Percentiles rank a stretch among this genome's conserved stretches.
Evolutionary conservation across 2,113 vertebrate species (phyloP).

Genomic region (Mesocricetus auratus): DNA sequence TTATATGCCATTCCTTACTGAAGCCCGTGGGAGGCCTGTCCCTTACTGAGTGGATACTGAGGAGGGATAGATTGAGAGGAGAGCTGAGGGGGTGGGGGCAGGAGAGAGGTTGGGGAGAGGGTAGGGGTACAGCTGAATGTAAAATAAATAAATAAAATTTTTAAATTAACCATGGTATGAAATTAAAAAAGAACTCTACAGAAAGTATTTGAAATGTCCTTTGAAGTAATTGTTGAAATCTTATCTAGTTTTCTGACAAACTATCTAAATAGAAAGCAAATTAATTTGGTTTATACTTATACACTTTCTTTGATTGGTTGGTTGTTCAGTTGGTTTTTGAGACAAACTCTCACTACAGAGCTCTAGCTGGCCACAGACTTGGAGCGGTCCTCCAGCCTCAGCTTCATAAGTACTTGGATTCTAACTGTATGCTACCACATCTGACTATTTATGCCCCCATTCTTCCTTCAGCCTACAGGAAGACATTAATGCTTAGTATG

Average conservation of each 20-base stretch:
- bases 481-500: background rate
- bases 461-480: background rate
- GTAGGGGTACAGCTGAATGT: background rate
- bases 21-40: background rate
- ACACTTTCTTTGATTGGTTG: background rate
- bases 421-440: background rate
- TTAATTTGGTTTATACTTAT: slow-evolving; percentile 37
- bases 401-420: background rate
- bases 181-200: background rate
- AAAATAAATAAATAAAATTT: background rate
- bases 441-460: background rate
- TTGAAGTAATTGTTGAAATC: slow-evolving; percentile 36
- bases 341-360: background rate
- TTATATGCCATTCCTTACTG: background rate
- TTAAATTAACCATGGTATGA: background rate
- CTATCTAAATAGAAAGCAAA: slow-evolving; percentile 37
- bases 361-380: background rate
- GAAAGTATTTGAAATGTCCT: background rate
- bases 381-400: background rate
- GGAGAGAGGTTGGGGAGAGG: background rate
- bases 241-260: background rate
- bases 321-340: background rate
- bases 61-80: background rate
- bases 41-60: background rate
- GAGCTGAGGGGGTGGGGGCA: too few species aligned